Conservation (phyloP, 2,888 invertebrate species). For the Drosophila borealis region DNA sequence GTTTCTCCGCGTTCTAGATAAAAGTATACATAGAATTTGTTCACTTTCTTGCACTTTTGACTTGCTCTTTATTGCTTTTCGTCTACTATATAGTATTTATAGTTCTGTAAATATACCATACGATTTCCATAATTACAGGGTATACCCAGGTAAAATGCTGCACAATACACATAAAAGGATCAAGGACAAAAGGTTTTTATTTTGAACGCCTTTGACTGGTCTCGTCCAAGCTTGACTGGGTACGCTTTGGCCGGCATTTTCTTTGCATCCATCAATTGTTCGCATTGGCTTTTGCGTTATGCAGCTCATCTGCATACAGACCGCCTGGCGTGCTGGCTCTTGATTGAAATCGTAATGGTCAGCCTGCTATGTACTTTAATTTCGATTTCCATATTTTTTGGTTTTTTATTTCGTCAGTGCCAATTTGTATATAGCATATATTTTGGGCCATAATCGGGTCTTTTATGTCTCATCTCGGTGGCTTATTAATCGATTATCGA, state of each 20-base stretch:
- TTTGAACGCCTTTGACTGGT: conserved; percentile 12
- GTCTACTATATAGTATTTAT: too few species aligned
- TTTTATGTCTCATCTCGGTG: conserved; percentile 6
- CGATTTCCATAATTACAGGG: background rate
- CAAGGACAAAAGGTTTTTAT: conserved; percentile 22
- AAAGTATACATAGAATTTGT: too few species aligned
- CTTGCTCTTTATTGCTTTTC: too few species aligned
- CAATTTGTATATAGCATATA: conserved; percentile 7
- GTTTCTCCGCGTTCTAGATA: too few species aligned
- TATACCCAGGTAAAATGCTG: conserved; percentile 5
- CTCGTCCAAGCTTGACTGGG: conserved; percentile 18
- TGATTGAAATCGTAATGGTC: conserved; percentile 16
- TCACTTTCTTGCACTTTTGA: too few species aligned
- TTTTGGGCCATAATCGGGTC: background rate
- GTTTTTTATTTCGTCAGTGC: background rate
- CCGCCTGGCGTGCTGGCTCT: background rate
- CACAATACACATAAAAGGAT: conserved; percentile 25
- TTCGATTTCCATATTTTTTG: background rate
- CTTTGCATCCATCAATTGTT: conserved; percentile 24
- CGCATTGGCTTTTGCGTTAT: conserved; percentile 26
- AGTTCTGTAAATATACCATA: too few species aligned
- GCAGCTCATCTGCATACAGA: conserved; percentile 14
- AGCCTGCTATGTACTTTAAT: background rate
- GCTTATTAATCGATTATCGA: conserved; percentile 50
- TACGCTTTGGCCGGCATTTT: conserved; percentile 1